Percentiles rank a stretch among this genome's conserved stretches.
phyloP scores from a whole-genome alignment of 2,888 invertebrate species.

The Philonicus albiceps region DNA sequence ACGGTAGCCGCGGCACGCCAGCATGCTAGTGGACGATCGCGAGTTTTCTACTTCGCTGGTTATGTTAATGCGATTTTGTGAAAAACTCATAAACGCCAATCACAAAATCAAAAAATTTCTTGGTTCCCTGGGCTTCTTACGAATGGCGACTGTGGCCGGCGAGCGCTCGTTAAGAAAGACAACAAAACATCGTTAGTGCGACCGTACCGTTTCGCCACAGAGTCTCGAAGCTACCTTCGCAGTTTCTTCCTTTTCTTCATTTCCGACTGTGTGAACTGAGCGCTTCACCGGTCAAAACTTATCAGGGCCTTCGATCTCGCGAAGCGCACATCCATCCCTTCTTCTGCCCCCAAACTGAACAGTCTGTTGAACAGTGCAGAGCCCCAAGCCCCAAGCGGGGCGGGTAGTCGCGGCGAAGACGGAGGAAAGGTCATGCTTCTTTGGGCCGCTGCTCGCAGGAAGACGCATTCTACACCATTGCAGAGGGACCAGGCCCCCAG shows the following conservation, averaged over 20 bases:
- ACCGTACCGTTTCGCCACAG: not conserved
- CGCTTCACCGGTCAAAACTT: conserved; percentile 38
- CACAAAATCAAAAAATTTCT: conserved; percentile 39
- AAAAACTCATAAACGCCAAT: conserved; percentile 39
- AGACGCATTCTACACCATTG: not conserved
- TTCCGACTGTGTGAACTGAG: conserved; percentile 25
- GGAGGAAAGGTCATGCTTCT: conserved; percentile 25
- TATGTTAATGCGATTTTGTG: conserved; percentile 34
- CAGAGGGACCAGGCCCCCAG: not conserved
- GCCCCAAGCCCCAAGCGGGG: not conserved
- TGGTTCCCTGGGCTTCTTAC: not conserved
- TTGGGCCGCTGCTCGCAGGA: not conserved
- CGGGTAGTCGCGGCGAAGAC: not conserved
- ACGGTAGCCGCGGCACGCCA: not conserved
- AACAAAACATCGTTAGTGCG: conserved; percentile 10
- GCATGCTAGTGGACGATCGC: not conserved
- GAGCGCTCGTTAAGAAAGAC: not conserved
- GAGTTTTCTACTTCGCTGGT: conserved; percentile 36
- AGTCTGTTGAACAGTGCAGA: not conserved
- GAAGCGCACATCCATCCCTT: not conserved
- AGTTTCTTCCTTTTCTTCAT: not conserved
- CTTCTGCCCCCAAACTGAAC: not conserved
- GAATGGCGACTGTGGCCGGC: not conserved
- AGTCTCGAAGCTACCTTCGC: not conserved
- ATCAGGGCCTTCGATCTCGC: conserved; percentile 21